A percentile compares a stretch with the other conserved stretches of the same genome.
phyloP scores from a whole-genome alignment of 2,888 invertebrate genomes.

The Dastarcus helophoroides region DNA sequence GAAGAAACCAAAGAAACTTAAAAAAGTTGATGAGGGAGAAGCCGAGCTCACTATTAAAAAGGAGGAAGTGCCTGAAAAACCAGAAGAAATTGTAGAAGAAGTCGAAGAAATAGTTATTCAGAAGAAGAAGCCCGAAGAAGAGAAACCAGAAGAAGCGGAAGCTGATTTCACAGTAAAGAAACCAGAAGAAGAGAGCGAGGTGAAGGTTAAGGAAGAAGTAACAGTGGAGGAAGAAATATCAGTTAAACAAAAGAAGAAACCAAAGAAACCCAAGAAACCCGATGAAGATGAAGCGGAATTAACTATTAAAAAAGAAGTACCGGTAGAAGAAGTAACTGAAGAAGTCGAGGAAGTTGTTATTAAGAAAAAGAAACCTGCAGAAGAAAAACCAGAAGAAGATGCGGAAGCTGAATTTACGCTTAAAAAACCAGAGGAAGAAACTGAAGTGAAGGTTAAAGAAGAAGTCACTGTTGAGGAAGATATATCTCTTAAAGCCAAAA shows the following conservation, averaged over 20 bases:
- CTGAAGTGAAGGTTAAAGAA: slow-evolving; percentile 40
- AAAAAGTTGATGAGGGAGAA: no score
- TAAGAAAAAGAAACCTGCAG: slow-evolving; percentile 19
- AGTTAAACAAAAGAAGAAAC: slow-evolving; percentile 40
- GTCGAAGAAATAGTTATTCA: slow-evolving; percentile 17
- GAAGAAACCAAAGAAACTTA: no score
- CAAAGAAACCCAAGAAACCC: slow-evolving; percentile 14
- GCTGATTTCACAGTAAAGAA: slow-evolving; percentile 3
- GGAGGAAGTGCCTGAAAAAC: slow-evolving; percentile 15
- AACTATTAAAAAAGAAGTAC: slow-evolving; percentile 16
- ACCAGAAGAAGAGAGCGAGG: slow-evolving; percentile 11
- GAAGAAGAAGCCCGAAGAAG: slow-evolving; percentile 14
- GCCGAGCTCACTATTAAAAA: no score
- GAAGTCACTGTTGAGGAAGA: slow-evolving; percentile 57
- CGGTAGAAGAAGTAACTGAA: slow-evolving; percentile 13
- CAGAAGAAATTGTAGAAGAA: slow-evolving; percentile 17
- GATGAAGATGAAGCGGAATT: slow-evolving; percentile 20
- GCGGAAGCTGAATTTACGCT: slow-evolving; percentile 39
- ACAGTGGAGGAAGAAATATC: slow-evolving; percentile 23
- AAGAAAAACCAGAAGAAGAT: slow-evolving; percentile 29
- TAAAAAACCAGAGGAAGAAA: slow-evolving; percentile 30
- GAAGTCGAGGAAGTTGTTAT: slow-evolving; percentile 3
- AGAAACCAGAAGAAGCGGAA: slow-evolving; percentile 16
- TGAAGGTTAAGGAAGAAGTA: slow-evolving; percentile 35
- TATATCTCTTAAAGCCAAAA: slow-evolving; percentile 33